These are phyloP conservation scores for Gryon sp. DNA, from an alignment of 1,140 invertebrate species.

Conservation along the genomic window DNA sequence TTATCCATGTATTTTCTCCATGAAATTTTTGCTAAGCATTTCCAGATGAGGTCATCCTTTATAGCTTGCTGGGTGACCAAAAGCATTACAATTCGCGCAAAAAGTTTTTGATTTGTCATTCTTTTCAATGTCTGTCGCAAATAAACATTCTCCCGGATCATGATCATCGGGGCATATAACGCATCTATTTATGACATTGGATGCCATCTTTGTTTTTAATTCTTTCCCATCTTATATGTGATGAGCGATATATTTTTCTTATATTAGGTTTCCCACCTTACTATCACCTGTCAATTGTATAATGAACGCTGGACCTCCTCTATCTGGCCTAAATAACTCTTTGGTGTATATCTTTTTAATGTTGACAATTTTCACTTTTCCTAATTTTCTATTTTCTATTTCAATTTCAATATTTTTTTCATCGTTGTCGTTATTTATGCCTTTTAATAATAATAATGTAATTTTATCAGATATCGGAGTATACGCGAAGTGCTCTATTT, in stretches of 20 bases:
- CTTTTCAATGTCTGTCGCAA: too few species aligned
- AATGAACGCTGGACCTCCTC: slow-evolving; percentile 5
- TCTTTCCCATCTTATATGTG: slow-evolving; percentile 21
- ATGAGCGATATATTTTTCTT: slow-evolving; percentile 1
- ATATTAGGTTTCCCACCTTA: neutral
- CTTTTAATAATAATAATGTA: too few species aligned
- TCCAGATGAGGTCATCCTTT: too few species aligned
- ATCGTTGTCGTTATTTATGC: too few species aligned
- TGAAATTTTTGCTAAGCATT: too few species aligned
- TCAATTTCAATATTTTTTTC: too few species aligned
- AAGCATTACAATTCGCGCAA: slow-evolving; percentile 44
- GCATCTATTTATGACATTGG: slow-evolving; percentile 44
- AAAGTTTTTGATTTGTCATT: neutral
- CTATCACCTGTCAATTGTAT: slow-evolving; percentile 15
- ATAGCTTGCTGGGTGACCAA: too few species aligned
- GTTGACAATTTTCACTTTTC: too few species aligned
- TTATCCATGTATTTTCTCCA: too few species aligned
- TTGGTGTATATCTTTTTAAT: slow-evolving; percentile 27
- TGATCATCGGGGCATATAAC: slow-evolving; percentile 14
- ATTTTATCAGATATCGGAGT: too few species aligned
- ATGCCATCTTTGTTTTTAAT: slow-evolving; percentile 1
- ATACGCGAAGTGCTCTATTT: too few species aligned
- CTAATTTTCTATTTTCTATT: too few species aligned
- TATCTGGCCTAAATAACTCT: slow-evolving; percentile 16
- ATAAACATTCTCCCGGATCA: neutral